Evolutionary conservation across 2,113 vertebrate genomes (phyloP).

Genomic region (Lasiurus cinereus): DNA sequence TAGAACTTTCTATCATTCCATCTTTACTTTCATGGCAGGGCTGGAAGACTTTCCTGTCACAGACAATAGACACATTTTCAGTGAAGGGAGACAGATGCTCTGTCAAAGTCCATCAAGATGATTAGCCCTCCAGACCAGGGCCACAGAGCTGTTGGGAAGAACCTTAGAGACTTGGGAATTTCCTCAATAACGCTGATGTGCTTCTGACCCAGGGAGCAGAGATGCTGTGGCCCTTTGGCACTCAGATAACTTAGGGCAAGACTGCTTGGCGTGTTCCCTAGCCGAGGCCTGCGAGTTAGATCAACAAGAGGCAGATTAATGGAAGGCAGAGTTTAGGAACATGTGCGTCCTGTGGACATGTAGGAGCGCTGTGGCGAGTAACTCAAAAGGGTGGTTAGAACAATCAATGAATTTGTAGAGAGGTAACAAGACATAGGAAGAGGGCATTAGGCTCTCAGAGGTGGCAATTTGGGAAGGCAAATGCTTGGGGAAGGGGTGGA

Average conservation of each 20-base stretch:
- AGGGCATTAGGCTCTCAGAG: too few species aligned
- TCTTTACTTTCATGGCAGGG: too few species aligned
- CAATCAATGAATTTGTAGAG: background rate
- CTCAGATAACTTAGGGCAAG: background rate
- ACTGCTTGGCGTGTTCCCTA: background rate
- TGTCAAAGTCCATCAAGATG: background rate
- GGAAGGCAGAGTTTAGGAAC: background rate
- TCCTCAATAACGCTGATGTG: background rate
- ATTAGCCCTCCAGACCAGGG: background rate
- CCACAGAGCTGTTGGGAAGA: background rate
- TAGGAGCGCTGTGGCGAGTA: background rate
- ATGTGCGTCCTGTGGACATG: too few species aligned
- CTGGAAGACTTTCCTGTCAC: background rate
- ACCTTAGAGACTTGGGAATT: background rate
- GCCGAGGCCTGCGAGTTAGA: background rate
- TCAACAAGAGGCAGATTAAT: too few species aligned
- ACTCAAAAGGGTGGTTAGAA: background rate
- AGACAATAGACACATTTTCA: background rate
- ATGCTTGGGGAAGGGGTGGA: background rate
- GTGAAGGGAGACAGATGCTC: conserved; percentile 4
- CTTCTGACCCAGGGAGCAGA: background rate
- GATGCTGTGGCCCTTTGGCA: too few species aligned
- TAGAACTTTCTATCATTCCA: background rate
- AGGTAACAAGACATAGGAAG: background rate
- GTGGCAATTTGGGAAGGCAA: background rate